Conservation (phyloP, 2,888 invertebrate genomes). For the Linhomoeus sp. region DNA sequence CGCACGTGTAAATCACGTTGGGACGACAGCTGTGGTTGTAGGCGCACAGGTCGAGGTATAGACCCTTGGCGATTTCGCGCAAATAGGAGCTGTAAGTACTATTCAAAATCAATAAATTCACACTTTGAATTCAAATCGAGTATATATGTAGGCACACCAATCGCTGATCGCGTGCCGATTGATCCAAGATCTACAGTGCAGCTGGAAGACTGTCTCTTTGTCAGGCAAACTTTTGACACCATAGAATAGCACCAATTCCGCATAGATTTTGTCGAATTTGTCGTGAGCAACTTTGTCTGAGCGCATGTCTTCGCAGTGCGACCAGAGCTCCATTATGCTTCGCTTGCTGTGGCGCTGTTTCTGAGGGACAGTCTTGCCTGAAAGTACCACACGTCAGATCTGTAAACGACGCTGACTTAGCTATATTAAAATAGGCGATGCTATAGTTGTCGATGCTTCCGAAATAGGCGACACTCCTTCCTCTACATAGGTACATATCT, state of each 20-base stretch:
- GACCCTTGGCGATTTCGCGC: conserved; percentile 25
- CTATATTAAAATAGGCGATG: no score
- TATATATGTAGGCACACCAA: no score
- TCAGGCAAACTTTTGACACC: conserved; percentile 14
- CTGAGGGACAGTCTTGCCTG: no score
- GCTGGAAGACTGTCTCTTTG: conserved; percentile 19
- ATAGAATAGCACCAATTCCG: conserved; percentile 13
- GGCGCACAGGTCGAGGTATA: conserved; percentile 24
- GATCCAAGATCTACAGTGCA: conserved; percentile 25
- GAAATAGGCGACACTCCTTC: no score
- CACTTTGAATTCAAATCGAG: no score
- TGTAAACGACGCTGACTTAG: no score
- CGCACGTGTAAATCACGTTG: conserved; percentile 22
- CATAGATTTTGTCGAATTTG: conserved; percentile 21
- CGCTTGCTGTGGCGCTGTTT: no score
- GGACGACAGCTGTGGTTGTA: conserved; percentile 26
- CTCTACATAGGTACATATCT: no score
- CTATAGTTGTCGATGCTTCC: no score
- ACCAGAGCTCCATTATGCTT: conserved; percentile 18
- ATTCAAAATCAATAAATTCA: no score
- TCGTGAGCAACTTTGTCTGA: conserved; percentile 14
- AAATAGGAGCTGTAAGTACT: no score
- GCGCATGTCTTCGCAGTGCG: conserved; percentile 18
- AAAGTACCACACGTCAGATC: no score
- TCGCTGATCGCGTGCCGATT: conserved; percentile 27